Conservation (phyloP, 2,888 invertebrate species). For the Campaea margaritaria region DNA sequence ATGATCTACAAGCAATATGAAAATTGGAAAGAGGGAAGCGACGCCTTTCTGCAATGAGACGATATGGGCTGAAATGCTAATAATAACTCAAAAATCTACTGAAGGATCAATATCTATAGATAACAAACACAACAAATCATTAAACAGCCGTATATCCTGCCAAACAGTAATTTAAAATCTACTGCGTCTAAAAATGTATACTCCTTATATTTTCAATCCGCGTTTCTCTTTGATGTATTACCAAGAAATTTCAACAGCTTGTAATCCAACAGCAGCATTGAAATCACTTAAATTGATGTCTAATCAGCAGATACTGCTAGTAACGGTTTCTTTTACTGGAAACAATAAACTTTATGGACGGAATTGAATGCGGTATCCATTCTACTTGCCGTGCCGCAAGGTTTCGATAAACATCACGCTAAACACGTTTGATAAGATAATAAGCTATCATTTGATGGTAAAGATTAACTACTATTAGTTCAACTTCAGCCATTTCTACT, state of each 20-base stretch:
- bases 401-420: constrained; percentile 66
- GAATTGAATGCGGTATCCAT: constrained; percentile 58
- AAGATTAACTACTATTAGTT: constrained; percentile 81
- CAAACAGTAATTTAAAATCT: no score
- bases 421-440: constrained; percentile 68
- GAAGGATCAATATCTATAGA: no score
- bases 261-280: constrained; percentile 25
- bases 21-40: no score
- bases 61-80: no score
- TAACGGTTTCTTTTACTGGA: constrained; percentile 55
- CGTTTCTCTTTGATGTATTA: not conserved
- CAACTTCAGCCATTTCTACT: constrained; percentile 64
- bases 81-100: no score
- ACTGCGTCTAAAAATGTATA: no score
- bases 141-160: no score
- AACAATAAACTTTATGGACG: constrained; percentile 67
- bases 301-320: constrained; percentile 37
- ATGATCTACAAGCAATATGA: no score
- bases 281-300: constrained; percentile 32
- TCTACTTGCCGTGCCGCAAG: constrained; percentile 70
- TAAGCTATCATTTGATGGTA: constrained; percentile 70
- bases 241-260: not conserved
- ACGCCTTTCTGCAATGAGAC: no score
- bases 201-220: not conserved
- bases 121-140: no score